Evolutionary conservation across 1,140 invertebrate species (phyloP).

Genomic region (Andrena cerasifolii): DNA sequence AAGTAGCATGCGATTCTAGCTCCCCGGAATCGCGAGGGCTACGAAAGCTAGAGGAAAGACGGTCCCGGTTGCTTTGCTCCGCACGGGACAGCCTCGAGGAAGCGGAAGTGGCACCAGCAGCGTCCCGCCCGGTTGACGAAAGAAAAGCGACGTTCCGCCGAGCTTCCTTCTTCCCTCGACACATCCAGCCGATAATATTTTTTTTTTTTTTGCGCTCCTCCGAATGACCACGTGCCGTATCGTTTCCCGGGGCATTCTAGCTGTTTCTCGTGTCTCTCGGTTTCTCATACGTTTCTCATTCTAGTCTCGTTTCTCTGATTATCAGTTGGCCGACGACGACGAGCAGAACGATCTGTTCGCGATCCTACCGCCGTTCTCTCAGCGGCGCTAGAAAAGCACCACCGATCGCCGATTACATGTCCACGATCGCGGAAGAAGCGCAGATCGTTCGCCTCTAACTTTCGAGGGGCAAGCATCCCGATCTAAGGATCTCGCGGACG

Average conservation of each 20-base stretch:
- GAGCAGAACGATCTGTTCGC: constrained; percentile 29
- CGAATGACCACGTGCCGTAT: constrained; percentile 17
- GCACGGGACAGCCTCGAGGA: constrained; percentile 68
- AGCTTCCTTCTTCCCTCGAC: constrained; percentile 66
- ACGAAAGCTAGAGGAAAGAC: no score
- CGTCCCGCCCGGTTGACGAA: constrained; percentile 80
- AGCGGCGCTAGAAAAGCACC: neutral
- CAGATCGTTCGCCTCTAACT: neutral
- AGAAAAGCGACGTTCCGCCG: constrained; percentile 81
- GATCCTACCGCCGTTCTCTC: neutral
- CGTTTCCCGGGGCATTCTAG: neutral
- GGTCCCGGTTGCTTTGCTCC: no score
- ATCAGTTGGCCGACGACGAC: no score
- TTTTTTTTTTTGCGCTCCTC: constrained; percentile 6
- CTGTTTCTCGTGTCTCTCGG: neutral
- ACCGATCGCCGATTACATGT: constrained; percentile 45
- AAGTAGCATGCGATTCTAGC: neutral
- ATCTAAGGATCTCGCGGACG: constrained; percentile 15
- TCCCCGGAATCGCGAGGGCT: neutral
- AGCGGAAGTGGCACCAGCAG: constrained; percentile 72
- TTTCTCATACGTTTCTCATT: neutral
- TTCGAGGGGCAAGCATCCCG: neutral
- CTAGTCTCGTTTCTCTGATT: neutral
- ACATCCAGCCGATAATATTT: constrained; percentile 29
- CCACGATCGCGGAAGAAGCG: constrained; percentile 29